These are phyloP conservation scores for Neosilurus mollespiculum DNA, from an alignment of 2,797 vertebrate species.

Conservation along the genomic window DNA sequence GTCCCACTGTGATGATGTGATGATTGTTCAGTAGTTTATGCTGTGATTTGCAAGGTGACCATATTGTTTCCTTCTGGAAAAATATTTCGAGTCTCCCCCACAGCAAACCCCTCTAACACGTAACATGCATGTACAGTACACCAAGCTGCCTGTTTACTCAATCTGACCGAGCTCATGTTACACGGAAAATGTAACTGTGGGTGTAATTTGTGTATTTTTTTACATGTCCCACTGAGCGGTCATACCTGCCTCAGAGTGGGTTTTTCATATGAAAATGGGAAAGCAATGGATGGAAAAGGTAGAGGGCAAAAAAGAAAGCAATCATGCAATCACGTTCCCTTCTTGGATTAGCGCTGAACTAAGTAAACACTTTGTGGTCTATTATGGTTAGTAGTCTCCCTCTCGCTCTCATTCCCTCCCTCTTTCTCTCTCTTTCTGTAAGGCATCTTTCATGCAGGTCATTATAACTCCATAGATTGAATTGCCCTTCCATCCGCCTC, in stretches of 20 bases:
- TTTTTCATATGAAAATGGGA: neutral
- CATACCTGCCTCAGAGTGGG: no score
- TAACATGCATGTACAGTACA: slow-evolving; percentile 26
- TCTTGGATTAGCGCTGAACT: slow-evolving; percentile 19
- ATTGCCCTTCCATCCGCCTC: slow-evolving; percentile 57
- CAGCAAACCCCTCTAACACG: slow-evolving; percentile 1
- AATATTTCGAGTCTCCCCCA: neutral
- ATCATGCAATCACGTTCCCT: neutral
- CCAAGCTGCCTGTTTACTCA: slow-evolving; percentile 70
- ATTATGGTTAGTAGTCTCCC: slow-evolving; percentile 30
- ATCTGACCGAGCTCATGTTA: slow-evolving; percentile 71
- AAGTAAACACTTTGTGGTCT: slow-evolving; percentile 59
- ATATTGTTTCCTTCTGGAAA: slow-evolving; percentile 14
- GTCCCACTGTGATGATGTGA: no score
- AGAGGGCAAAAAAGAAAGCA: neutral
- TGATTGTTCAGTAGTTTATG: neutral
- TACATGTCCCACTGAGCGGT: neutral
- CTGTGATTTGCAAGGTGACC: slow-evolving; percentile 14
- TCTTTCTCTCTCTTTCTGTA: slow-evolving; percentile 50
- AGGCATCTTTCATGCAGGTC: slow-evolving; percentile 55
- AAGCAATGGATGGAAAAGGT: slow-evolving; percentile 2
- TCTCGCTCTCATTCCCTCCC: neutral
- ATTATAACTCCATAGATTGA: slow-evolving; percentile 61
- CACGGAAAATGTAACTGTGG: slow-evolving; percentile 72
- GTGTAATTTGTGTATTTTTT: slow-evolving; percentile 69